Evolutionary conservation across 2,797 vertebrate species (phyloP).

Genomic region (Pseudotriccus pelzelni): DNA sequence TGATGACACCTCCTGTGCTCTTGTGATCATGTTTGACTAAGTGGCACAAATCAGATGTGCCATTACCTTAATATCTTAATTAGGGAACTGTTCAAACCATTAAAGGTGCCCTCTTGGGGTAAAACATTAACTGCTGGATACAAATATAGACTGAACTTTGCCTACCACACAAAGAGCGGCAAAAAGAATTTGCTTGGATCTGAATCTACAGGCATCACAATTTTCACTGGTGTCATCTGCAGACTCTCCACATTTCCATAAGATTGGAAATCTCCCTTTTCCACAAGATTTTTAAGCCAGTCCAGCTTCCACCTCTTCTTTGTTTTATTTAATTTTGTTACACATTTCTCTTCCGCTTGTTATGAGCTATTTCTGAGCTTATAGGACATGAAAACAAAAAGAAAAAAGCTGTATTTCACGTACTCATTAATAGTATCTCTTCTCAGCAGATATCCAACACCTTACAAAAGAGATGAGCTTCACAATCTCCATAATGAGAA

Average conservation of each 20-base stretch:
- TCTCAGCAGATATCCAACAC: background rate
- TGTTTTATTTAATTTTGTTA: background rate
- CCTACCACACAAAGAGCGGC: background rate
- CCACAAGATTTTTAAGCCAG: background rate
- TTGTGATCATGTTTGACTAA: conserved; percentile 8
- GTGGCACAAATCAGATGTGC: conserved; percentile 39
- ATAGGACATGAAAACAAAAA: background rate
- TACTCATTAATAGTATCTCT: background rate
- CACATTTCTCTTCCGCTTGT: background rate
- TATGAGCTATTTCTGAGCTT: background rate
- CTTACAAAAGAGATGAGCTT: background rate
- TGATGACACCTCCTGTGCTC: background rate
- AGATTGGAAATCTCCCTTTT: background rate
- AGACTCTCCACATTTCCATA: background rate
- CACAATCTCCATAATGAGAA: background rate
- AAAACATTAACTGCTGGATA: conserved; percentile 54
- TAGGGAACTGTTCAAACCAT: conserved; percentile 4
- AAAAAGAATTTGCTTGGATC: background rate
- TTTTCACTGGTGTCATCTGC: background rate
- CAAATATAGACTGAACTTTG: background rate
- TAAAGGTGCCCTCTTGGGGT: conserved; percentile 26
- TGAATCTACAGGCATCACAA: background rate
- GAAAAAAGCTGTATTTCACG: background rate
- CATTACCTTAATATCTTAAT: conserved; percentile 61
- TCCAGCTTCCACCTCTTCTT: background rate